Percentiles rank a stretch among this genome's conserved stretches.
phyloP scores from a whole-genome alignment of 2,113 vertebrate species.

The Anser brachyrhynchus region DNA sequence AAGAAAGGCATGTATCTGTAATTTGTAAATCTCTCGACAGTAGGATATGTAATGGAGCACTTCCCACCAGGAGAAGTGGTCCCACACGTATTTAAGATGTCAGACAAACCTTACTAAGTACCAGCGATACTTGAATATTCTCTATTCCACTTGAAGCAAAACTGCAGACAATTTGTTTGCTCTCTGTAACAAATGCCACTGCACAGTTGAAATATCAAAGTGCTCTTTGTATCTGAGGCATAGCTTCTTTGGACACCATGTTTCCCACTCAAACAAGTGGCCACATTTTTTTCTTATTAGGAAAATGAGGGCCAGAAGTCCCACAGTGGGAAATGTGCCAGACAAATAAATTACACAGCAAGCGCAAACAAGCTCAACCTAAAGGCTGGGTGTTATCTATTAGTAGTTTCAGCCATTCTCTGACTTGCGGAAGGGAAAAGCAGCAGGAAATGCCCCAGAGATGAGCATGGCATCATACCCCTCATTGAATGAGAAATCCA shows the following conservation, averaged over 20 bases:
- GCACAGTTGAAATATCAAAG: neutral
- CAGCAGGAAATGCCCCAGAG: neutral
- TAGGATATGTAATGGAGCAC: neutral
- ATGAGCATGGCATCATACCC: neutral
- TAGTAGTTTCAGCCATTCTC: neutral
- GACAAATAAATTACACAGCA: slow-evolving; percentile 5
- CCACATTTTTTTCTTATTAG: rapidly evolving
- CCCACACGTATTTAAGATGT: neutral
- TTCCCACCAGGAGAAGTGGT: slow-evolving; percentile 14
- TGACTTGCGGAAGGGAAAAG: neutral
- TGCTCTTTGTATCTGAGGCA: neutral
- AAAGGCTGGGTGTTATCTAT: neutral
- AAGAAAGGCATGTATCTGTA: neutral
- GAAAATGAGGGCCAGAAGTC: neutral
- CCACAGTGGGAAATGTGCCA: neutral
- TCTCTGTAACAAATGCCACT: neutral
- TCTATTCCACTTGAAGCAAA: slow-evolving; percentile 23
- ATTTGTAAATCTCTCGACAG: neutral
- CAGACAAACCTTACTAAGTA: slow-evolving; percentile 6
- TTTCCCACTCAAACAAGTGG: neutral
- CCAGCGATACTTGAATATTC: neutral
- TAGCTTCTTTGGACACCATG: neutral
- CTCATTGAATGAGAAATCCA: neutral
- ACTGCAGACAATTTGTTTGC: slow-evolving; percentile 12
- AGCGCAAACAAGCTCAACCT: neutral